phyloP scores from a whole-genome alignment of 1,140 invertebrate genomes.

The Neodiprion lecontei region DNA sequence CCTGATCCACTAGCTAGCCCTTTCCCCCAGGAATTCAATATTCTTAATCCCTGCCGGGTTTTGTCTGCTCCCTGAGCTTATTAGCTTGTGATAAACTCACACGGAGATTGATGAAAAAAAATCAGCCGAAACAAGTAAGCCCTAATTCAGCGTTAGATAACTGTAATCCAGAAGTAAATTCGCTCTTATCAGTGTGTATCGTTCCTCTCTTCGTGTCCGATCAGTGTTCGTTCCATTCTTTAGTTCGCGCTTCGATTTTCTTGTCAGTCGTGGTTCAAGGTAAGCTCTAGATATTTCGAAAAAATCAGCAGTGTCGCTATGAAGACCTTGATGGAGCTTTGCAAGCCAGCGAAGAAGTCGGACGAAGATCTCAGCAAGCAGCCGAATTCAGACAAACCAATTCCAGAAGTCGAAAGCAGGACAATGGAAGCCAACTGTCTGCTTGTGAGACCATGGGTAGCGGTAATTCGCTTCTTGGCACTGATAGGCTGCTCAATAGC shows the following conservation, averaged over 20 bases:
- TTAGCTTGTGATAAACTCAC: background rate
- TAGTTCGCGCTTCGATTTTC: too few relatives aligned
- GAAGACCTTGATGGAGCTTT: background rate
- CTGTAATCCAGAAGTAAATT: slow-evolving; percentile 10
- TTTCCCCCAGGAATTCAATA: too few relatives aligned
- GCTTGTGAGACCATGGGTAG: background rate
- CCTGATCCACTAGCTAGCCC: too few relatives aligned
- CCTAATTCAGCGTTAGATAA: slow-evolving; percentile 2
- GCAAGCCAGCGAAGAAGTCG: background rate
- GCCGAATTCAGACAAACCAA: too few relatives aligned
- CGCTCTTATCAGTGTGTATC: background rate
- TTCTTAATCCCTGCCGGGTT: too few relatives aligned
- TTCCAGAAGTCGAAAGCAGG: too few relatives aligned
- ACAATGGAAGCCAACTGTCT: too few relatives aligned
- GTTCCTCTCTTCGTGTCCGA: background rate
- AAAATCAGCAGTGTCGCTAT: too few relatives aligned
- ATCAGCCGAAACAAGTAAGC: slow-evolving; percentile 6
- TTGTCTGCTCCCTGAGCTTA: background rate
- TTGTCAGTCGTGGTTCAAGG: too few relatives aligned
- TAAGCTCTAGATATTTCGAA: too few relatives aligned
- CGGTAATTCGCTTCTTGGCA: background rate
- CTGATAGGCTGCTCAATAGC: slow-evolving; percentile 1
- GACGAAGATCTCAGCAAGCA: background rate
- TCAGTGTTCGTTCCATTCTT: too few relatives aligned
- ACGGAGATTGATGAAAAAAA: slow-evolving; percentile 8